A percentile compares a stretch with the other conserved stretches of the same genome.
phyloP scores from a whole-genome alignment of 1,140 invertebrate species.

The Orchesella cincta region DNA sequence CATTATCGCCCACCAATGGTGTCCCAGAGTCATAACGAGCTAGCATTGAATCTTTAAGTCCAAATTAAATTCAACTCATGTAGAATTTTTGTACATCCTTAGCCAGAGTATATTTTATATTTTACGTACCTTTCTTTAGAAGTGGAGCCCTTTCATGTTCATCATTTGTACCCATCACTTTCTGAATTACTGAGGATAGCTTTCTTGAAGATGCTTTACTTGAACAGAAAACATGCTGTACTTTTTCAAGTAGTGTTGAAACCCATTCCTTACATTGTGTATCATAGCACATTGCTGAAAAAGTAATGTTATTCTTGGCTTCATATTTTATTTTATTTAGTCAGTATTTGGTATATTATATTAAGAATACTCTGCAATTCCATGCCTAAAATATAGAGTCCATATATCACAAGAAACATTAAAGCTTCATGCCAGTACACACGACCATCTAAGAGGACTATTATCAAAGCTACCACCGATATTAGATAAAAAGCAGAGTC shows the following conservation, averaged over 20 bases:
- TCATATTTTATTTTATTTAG: not conserved
- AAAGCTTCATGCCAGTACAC: conserved; percentile 47
- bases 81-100: too few species aligned
- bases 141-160: not conserved
- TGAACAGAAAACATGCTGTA: not conserved
- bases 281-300: conserved; percentile 42
- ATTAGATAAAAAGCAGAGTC: conserved; percentile 85
- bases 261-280: conserved; percentile 23
- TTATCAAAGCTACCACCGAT: conserved; percentile 81
- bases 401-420: conserved; percentile 59
- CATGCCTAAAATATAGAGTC: conserved; percentile 75
- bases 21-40: not conserved
- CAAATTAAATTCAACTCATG: not conserved
- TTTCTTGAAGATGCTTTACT: not conserved
- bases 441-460: conserved; percentile 59
- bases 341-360: not conserved
- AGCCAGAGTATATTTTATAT: too few species aligned
- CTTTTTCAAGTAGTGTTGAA: conserved; percentile 19
- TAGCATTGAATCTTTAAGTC: not conserved
- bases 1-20: too few species aligned
- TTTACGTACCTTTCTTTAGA: not conserved
- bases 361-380: conserved; percentile 50
- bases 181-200: conserved; percentile 6
- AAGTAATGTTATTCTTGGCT: not conserved
- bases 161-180: not conserved